These are phyloP conservation scores for Ascaphus truei DNA, from an alignment of 2,113 vertebrate genomes.

Conservation along the genomic window DNA sequence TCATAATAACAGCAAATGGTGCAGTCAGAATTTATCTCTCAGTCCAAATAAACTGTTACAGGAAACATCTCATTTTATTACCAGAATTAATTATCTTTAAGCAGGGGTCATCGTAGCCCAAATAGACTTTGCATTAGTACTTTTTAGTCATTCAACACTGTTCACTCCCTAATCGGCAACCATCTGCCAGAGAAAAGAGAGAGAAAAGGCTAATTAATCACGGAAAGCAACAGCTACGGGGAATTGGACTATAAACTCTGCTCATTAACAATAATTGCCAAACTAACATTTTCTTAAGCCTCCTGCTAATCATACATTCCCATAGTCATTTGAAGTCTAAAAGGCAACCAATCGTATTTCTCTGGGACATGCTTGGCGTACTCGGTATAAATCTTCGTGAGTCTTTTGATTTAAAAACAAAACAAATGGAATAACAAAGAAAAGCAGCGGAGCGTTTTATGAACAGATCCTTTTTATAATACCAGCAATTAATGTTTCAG, in stretches of 20 bases:
- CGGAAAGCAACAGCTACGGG: slow-evolving; percentile 65
- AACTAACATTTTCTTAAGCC: slow-evolving; percentile 53
- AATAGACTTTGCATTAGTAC: slow-evolving; percentile 77
- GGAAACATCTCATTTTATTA: slow-evolving; percentile 64
- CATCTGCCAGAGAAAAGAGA: slow-evolving; percentile 67
- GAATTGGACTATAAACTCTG: slow-evolving; percentile 65
- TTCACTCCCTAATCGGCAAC: slow-evolving; percentile 85
- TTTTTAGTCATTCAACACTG: slow-evolving; percentile 82
- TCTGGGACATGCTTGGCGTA: background rate
- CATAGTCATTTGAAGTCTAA: background rate
- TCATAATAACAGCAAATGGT: background rate
- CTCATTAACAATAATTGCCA: slow-evolving; percentile 70
- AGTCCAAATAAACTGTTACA: slow-evolving; percentile 13
- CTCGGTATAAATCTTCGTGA: background rate
- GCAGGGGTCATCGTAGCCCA: slow-evolving; percentile 77
- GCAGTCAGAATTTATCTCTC: background rate
- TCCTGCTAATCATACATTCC: slow-evolving; percentile 36
- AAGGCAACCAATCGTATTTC: background rate
- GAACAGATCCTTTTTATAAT: no score
- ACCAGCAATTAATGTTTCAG: no score
- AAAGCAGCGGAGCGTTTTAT: background rate
- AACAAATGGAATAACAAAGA: background rate
- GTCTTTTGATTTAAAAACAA: background rate
- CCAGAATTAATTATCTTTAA: slow-evolving; percentile 70
- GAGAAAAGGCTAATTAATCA: slow-evolving; percentile 74